Conservation (phyloP, 1,140 invertebrate species). For the Physella acuta region DNA sequence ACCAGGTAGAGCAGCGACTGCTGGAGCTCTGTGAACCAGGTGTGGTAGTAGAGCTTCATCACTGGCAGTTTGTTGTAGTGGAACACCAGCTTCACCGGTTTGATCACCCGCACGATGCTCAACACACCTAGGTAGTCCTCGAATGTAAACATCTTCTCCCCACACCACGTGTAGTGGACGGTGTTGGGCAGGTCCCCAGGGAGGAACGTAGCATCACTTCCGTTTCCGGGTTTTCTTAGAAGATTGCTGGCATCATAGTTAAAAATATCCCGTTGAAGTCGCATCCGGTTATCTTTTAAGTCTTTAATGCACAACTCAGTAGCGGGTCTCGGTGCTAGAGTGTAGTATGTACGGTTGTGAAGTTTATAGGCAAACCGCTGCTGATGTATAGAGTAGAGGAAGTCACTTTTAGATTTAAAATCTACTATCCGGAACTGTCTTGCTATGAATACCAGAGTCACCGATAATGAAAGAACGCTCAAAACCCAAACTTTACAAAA, state of each 20-base stretch:
- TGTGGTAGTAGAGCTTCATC: constrained; percentile 16
- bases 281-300: no score
- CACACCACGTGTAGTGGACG: constrained; percentile 31
- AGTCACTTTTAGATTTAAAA: no score
- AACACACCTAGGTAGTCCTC: constrained; percentile 25
- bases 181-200: neutral
- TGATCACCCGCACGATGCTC: constrained; percentile 11
- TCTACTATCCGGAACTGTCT: no score
- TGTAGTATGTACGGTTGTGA: neutral
- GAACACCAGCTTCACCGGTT: constrained; percentile 26
- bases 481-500: no score
- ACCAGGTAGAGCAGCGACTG: neutral
- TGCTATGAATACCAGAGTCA: no score
- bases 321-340: neutral
- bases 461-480: no score
- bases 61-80: constrained; percentile 23
- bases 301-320: neutral
- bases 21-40: constrained; percentile 21
- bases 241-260: no score
- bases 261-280: no score
- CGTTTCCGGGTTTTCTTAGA: no score
- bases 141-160: constrained; percentile 26
- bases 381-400: no score
- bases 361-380: no score
- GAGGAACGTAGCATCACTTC: neutral